Conservation (phyloP, 2,888 invertebrate genomes). For the Rutpela maculata region DNA sequence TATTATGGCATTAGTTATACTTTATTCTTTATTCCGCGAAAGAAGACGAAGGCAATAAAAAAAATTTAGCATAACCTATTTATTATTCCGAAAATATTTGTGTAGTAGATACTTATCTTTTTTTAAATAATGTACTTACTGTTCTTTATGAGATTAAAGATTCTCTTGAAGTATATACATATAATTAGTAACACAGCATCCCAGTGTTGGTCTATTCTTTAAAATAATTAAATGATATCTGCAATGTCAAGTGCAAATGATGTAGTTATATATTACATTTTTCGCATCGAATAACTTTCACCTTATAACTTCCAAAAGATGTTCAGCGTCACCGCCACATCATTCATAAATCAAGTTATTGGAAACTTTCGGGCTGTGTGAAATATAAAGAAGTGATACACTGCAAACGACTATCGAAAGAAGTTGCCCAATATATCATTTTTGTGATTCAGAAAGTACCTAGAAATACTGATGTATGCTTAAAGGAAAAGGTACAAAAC, state of each 20-base stretch:
- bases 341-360: constrained; percentile 18
- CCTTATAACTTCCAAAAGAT: constrained; percentile 11
- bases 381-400: background rate
- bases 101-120: no score
- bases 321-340: constrained; percentile 4
- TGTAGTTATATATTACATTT: constrained; percentile 7
- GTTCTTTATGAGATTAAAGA: no score
- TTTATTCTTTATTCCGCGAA: no score
- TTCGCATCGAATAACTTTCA: background rate
- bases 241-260: background rate
- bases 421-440: constrained; percentile 8
- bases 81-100: no score
- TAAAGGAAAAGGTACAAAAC: constrained; percentile 3
- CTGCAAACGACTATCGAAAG: background rate
- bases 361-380: background rate
- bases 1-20: no score
- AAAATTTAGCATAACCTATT: no score
- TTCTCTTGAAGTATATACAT: no score
- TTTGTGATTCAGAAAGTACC: background rate
- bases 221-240: no score
- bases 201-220: no score
- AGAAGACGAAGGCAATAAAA: no score
- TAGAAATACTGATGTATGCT: background rate
- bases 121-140: no score
- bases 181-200: no score